Base-by-base conservation (phyloP, 1,140 invertebrate genomes). In the Grapholita molesta region DNA sequence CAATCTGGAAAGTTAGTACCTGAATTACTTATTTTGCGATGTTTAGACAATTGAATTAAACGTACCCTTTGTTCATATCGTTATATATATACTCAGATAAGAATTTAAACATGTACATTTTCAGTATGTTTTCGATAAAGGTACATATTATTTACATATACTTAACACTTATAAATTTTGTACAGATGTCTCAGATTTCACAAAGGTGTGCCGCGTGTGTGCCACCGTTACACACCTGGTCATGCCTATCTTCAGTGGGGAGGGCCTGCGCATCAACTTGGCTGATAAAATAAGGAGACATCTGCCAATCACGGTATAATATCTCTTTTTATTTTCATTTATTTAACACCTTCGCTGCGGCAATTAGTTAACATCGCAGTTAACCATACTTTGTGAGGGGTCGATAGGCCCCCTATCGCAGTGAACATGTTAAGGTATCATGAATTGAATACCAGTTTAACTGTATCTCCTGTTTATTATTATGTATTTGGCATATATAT, bases 201-300 rank as follows among this genome's bases (percentile, higher is more conserved):
- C 81, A 3, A 80, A 79, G 53, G 73, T 94, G 2, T 95, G 94
- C 74, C 86, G 94, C 68, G 82, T 92, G 32, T 95, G 94, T 82
- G 94, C 93, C 15, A 89, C 88, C 23, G 70, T 82, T 5, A 92
- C 85, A 67, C 84, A 93, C 18, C 83, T 92, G 73, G 73, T 94
- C 8, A 90, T 94, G 23, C 92, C 93, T 9, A 94, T 95, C 72
- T 95, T 93, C 72, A 74, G 88, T 28, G 93, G 86, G 1, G 93
- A 94, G 78, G 94, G 93, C 3, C 52, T 90, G 9, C 90, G 93
- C 69, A 91, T 93, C 68, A 86, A 93, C 55, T 68, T 95, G 24
- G 80, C 85, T 66, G 85, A 80, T 11, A 94, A 94, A 89, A 94
- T 95, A 75, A 84, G 93, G 66, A 93, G 89, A 70, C 91, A 94